These are phyloP conservation scores for Drosophila maculinotata DNA, from an alignment of 2,888 invertebrate genomes.

Conservation along the genomic window DNA sequence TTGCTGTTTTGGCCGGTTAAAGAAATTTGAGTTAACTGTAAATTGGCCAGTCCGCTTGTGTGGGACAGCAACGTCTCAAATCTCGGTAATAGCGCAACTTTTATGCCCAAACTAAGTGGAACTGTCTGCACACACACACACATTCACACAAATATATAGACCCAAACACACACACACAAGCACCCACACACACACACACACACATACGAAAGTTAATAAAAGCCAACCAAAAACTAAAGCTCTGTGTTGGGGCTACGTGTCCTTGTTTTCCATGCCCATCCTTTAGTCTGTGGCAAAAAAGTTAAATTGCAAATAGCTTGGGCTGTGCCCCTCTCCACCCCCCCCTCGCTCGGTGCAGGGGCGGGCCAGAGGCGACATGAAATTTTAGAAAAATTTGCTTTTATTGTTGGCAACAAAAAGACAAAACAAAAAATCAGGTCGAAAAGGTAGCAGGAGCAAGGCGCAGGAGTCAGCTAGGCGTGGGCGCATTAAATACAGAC, in stretches of 20 bases:
- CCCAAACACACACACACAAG: slow-evolving; percentile 18
- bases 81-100: slow-evolving; percentile 78
- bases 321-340: slow-evolving; percentile 29
- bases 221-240: slow-evolving; percentile 78
- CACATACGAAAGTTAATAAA: slow-evolving; percentile 73
- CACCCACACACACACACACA: slow-evolving; percentile 14
- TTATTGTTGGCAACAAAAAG: slow-evolving; percentile 73
- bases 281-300: slow-evolving; percentile 54
- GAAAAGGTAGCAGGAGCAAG: slow-evolving; percentile 19
- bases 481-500: slow-evolving; percentile 57
- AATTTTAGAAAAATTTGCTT: slow-evolving; percentile 77
- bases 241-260: slow-evolving; percentile 63
- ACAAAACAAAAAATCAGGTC: slow-evolving; percentile 29
- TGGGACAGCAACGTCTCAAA: slow-evolving; percentile 57
- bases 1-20: slow-evolving; percentile 7
- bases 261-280: slow-evolving; percentile 58
- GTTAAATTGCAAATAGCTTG: slow-evolving; percentile 79
- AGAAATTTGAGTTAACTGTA: slow-evolving; percentile 63
- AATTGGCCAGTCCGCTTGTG: slow-evolving; percentile 60
- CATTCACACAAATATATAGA: slow-evolving; percentile 3
- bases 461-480: slow-evolving; percentile 22
- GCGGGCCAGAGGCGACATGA: slow-evolving; percentile 66
- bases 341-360: background rate
- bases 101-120: slow-evolving; percentile 69
- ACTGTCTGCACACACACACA: slow-evolving; percentile 35